phyloP scores from a whole-genome alignment of 2,888 invertebrate genomes.

The Thecocarcelia acutangulata region DNA sequence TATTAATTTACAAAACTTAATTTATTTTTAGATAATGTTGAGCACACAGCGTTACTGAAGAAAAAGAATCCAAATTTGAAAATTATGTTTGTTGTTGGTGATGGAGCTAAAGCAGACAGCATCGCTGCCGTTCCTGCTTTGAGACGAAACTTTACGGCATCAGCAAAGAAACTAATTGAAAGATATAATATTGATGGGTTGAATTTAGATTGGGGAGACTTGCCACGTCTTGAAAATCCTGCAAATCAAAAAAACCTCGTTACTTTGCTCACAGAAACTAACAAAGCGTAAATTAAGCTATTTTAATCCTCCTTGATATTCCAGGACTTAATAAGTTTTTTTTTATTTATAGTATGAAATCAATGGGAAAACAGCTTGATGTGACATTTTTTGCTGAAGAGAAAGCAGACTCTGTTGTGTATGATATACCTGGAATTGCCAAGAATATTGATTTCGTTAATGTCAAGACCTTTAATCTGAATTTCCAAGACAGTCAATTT shows the following conservation, averaged over 20 bases:
- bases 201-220: slow-evolving; percentile 97
- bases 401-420: slow-evolving; percentile 70
- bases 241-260: slow-evolving; percentile 60
- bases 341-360: no score
- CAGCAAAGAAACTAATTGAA: slow-evolving; percentile 88
- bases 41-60: slow-evolving; percentile 73
- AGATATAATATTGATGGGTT: slow-evolving; percentile 92
- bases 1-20: not conserved
- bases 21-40: slow-evolving; percentile 65
- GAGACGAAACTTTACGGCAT: slow-evolving; percentile 87
- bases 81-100: slow-evolving; percentile 92
- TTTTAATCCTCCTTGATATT: no score
- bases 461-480: slow-evolving; percentile 77
- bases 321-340: no score
- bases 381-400: slow-evolving; percentile 82
- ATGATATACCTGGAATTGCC: slow-evolving; percentile 74
- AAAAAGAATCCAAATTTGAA: slow-evolving; percentile 81
- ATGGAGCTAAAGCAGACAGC: slow-evolving; percentile 95
- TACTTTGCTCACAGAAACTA: slow-evolving; percentile 71
- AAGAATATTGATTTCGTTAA: slow-evolving; percentile 74
- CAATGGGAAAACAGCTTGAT: slow-evolving; percentile 81
- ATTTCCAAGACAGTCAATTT: slow-evolving; percentile 68
- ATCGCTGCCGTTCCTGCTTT: slow-evolving; percentile 88
- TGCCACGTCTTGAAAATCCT: slow-evolving; percentile 77
- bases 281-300: slow-evolving; percentile 72